Conservation (phyloP, 2,888 invertebrate species). For the Elaeidobius kamerunicus region DNA sequence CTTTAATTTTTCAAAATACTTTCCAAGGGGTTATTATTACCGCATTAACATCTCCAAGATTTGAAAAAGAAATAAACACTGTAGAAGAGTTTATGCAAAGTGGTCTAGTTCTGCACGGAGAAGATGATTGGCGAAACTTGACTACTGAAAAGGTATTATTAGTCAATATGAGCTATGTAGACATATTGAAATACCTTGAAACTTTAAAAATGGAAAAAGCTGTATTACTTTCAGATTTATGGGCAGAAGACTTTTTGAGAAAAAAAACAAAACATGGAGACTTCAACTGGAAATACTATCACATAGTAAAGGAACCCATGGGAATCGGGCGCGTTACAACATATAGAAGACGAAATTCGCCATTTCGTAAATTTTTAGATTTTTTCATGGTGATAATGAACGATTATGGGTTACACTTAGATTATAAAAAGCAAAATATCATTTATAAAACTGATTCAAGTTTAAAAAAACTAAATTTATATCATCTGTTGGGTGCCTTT, state of each 20-base stretch:
- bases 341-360: conserved; percentile 12
- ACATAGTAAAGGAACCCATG: conserved; percentile 17
- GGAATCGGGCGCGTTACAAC: conserved; percentile 6
- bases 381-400: conserved; percentile 4
- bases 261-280: conserved; percentile 11
- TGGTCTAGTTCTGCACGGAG: conserved; percentile 9
- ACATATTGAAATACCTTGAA: conserved; percentile 1
- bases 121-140: conserved; percentile 2
- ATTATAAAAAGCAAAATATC: conserved; percentile 7
- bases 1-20: conserved; percentile 6
- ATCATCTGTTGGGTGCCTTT: conserved; percentile 8
- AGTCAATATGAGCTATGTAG: conserved; percentile 1
- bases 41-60: conserved; percentile 19
- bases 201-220: conserved; percentile 7
- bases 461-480: conserved; percentile 3
- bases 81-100: conserved; percentile 17
- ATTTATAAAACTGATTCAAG: background rate
- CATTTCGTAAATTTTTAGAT: conserved; percentile 1
- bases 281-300: conserved; percentile 12
- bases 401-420: conserved; percentile 14
- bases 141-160: conserved; percentile 6
- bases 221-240: background rate
- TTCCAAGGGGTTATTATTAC: conserved; percentile 24
- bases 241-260: conserved; percentile 5
- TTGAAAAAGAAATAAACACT: conserved; percentile 14